phyloP scores from a whole-genome alignment of 1,140 invertebrate species.

The Diorhabda elongata region DNA sequence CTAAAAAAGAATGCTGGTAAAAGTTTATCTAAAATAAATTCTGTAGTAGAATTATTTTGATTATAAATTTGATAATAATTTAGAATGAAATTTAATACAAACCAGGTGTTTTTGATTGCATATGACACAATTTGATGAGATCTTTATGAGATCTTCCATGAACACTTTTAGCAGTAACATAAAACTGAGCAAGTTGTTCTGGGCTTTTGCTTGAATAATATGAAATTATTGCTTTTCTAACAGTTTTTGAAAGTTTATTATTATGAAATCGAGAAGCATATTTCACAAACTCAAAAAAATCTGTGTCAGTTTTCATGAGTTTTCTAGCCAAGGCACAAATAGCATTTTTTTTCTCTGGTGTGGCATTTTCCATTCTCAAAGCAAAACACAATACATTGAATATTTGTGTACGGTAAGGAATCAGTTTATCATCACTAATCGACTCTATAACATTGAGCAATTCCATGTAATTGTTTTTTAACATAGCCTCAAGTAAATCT shows the following conservation, averaged over 20 bases:
- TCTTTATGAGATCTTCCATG: slow-evolving; percentile 65
- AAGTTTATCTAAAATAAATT: background rate
- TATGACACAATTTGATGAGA: slow-evolving; percentile 61
- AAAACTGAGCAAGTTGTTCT: slow-evolving; percentile 53
- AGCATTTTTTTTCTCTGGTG: slow-evolving; percentile 26
- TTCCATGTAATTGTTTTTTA: slow-evolving; percentile 20
- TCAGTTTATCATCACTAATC: slow-evolving; percentile 26
- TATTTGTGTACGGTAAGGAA: slow-evolving; percentile 25
- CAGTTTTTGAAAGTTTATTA: slow-evolving; percentile 53
- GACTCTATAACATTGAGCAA: slow-evolving; percentile 23
- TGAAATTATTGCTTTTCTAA: slow-evolving; percentile 51
- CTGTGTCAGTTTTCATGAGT: slow-evolving; percentile 50
- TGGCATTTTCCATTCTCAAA: slow-evolving; percentile 15
- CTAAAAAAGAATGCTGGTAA: slow-evolving; percentile 22
- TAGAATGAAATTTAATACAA: slow-evolving; percentile 13
- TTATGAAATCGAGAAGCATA: slow-evolving; percentile 48
- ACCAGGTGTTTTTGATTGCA: slow-evolving; percentile 49
- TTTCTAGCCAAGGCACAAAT: slow-evolving; percentile 49
- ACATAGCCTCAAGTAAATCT: background rate
- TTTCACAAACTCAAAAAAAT: slow-evolving; percentile 57
- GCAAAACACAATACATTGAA: slow-evolving; percentile 24
- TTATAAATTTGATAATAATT: no score
- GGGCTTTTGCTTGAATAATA: slow-evolving; percentile 58
- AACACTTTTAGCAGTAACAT: slow-evolving; percentile 55
- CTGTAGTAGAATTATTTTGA: no score